Conservation (phyloP, 1,140 invertebrate species). For the Drosophila willistoni region DNA sequence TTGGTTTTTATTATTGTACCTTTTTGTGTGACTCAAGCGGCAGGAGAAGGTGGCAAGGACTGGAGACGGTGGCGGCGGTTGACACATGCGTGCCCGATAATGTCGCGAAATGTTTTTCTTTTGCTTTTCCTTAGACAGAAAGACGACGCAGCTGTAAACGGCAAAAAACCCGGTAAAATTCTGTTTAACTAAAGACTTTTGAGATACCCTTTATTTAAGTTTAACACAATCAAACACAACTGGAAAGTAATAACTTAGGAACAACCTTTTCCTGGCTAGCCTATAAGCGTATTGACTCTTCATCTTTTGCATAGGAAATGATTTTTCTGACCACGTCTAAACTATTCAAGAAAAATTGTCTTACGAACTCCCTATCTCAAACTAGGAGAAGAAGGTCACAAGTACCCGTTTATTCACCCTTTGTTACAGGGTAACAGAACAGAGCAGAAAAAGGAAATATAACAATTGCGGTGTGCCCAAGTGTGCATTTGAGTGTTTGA, state of each 20-base stretch:
- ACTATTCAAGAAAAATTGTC: too few species aligned
- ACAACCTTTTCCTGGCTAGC: too few species aligned
- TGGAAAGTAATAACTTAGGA: too few species aligned
- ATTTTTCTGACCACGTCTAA: too few species aligned
- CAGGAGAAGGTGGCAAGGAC: neutral
- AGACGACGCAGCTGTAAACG: slow-evolving; percentile 48
- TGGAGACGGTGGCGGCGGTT: slow-evolving; percentile 46
- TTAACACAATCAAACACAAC: too few species aligned
- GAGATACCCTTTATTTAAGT: neutral
- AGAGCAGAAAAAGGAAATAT: slow-evolving; percentile 20
- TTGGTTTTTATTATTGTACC: slow-evolving; percentile 81
- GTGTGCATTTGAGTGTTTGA: slow-evolving; percentile 11
- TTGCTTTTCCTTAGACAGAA: slow-evolving; percentile 38
- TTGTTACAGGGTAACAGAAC: neutral
- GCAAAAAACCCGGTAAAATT: slow-evolving; percentile 4
- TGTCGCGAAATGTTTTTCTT: slow-evolving; percentile 55
- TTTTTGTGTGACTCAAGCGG: slow-evolving; percentile 43
- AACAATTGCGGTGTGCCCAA: slow-evolving; percentile 49
- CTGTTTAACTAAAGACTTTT: neutral
- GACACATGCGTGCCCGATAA: slow-evolving; percentile 76
- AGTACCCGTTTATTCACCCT: too few species aligned
- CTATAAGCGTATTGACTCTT: too few species aligned
- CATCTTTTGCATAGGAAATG: neutral
- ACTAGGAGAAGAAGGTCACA: too few species aligned
- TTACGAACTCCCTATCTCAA: too few species aligned